Evolutionary conservation across 64 coral and sea anemone species (phyloP).

Genomic region (Montipora cactus): DNA sequence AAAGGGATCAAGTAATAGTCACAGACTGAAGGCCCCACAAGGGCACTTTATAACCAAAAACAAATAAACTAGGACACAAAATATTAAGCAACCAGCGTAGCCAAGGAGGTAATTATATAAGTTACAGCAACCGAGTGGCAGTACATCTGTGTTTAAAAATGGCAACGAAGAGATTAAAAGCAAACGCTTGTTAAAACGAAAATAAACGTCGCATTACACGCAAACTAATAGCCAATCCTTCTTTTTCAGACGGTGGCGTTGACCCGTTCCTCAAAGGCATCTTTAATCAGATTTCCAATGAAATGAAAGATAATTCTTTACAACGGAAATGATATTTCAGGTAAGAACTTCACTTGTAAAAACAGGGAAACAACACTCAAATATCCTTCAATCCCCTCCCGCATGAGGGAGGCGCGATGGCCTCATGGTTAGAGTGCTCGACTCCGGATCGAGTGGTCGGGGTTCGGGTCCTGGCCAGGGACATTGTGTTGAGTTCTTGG

Average conservation of each 20-base stretch:
- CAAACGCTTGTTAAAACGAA: background rate
- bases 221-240: background rate
- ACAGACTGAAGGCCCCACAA: too few relatives aligned
- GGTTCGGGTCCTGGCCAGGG: too few relatives aligned
- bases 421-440: too few relatives aligned
- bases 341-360: background rate
- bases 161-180: background rate
- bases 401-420: too few relatives aligned
- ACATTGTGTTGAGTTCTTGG: too few relatives aligned
- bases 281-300: conserved; percentile 43
- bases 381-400: too few relatives aligned
- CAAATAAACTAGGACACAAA: background rate
- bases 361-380: background rate
- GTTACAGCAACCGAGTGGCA: too few relatives aligned
- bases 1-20: background rate
- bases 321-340: background rate
- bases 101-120: background rate
- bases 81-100: background rate
- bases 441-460: too few relatives aligned
- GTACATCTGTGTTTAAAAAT: background rate
- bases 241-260: conserved; percentile 52
- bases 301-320: conserved; percentile 10
- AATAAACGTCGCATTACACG: background rate
- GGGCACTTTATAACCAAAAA: background rate
- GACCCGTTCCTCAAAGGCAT: conserved; percentile 33